Evolutionary conservation across 2,888 invertebrate genomes (phyloP).

Genomic region (Ceratothoa steindachneri): DNA sequence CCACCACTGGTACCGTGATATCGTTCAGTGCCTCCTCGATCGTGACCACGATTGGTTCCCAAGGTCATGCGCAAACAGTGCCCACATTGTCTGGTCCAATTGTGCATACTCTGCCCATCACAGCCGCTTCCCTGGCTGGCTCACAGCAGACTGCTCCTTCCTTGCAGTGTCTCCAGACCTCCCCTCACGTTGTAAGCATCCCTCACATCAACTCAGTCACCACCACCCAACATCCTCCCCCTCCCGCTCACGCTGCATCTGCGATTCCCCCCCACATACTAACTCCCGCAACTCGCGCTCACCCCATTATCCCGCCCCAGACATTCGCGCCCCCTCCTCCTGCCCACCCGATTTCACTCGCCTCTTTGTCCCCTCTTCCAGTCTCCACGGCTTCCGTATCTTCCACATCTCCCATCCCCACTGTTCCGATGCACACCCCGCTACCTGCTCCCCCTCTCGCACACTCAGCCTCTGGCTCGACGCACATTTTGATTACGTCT

Average conservation of each 20-base stretch:
- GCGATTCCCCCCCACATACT: slow-evolving; percentile 20
- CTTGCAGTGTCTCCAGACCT: too few species aligned
- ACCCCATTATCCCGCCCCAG: too few species aligned
- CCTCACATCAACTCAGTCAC: background rate
- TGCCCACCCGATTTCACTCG: background rate
- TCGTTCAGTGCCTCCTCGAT: background rate
- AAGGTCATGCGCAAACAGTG: background rate
- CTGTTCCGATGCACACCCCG: background rate
- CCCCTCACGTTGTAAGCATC: background rate
- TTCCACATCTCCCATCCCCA: slow-evolving; percentile 31
- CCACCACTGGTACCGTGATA: background rate
- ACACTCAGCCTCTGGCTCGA: background rate
- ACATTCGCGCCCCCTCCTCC: background rate
- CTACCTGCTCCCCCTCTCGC: slow-evolving; percentile 9
- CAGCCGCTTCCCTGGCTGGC: background rate
- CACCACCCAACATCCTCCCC: background rate
- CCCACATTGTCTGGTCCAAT: background rate
- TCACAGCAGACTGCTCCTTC: background rate
- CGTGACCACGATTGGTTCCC: background rate
- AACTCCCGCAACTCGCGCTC: background rate
- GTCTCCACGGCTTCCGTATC: background rate
- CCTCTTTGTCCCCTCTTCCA: slow-evolving; percentile 6
- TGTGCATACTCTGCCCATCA: slow-evolving; percentile 1
- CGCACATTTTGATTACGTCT: slow-evolving; percentile 6
- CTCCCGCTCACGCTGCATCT: slow-evolving; percentile 14